Percentiles rank a stretch among this genome's conserved stretches.
Evolutionary conservation across 2,888 invertebrate species (phyloP).

Genomic region (Nephrotoma guestfalica): DNA sequence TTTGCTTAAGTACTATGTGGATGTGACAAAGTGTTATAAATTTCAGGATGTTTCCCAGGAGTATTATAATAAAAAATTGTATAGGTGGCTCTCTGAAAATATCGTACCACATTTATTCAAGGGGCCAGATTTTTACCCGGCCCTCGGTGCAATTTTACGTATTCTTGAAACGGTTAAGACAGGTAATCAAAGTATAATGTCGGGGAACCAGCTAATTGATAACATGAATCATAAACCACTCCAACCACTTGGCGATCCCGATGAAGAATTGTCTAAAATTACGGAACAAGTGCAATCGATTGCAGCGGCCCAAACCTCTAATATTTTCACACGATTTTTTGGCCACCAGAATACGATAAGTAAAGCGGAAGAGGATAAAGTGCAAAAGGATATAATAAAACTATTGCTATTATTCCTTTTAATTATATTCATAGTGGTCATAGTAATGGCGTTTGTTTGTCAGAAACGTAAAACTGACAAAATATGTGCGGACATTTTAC

Average conservation of each 20-base stretch:
- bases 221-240: not conserved
- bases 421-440: not conserved
- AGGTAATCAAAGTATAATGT: not conserved
- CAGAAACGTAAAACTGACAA: not conserved
- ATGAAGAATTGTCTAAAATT: not conserved
- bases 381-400: not conserved
- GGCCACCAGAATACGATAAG: not conserved
- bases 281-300: not conserved
- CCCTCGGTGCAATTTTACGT: conserved; percentile 25
- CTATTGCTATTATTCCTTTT: not conserved
- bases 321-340: not conserved
- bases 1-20: conserved; percentile 24
- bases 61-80: conserved; percentile 22
- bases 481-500: not conserved
- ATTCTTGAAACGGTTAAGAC: conserved; percentile 18
- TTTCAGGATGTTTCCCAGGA: conserved; percentile 20
- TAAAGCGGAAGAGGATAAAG: not conserved
- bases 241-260: not conserved
- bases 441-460: not conserved
- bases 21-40: conserved; percentile 23
- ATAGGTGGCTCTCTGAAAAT: conserved; percentile 23
- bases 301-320: not conserved
- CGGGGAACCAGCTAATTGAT: not conserved
- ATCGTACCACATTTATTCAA: conserved; percentile 23
- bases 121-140: conserved; percentile 25